Evolutionary conservation across 2,113 vertebrate genomes (phyloP).

Genomic region (Cephalopholis sonnerati): DNA sequence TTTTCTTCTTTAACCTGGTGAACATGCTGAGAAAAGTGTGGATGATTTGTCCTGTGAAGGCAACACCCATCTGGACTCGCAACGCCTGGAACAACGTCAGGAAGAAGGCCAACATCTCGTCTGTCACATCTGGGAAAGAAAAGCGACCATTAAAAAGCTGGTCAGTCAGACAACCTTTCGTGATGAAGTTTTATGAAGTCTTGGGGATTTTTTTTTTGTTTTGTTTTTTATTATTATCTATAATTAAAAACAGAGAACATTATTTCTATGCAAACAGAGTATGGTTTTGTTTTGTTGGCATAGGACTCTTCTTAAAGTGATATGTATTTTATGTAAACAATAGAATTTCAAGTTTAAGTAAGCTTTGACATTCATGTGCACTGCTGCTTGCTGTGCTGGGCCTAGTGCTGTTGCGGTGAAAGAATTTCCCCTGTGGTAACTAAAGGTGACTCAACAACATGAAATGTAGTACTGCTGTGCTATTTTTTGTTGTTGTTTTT

Average conservation of each 20-base stretch:
- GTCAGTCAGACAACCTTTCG: neutral
- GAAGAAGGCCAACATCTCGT: slow-evolving; percentile 99
- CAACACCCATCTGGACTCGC: slow-evolving; percentile 97
- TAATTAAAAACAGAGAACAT: too few relatives aligned
- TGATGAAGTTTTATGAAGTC: neutral
- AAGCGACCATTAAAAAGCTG: neutral
- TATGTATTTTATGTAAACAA: neutral
- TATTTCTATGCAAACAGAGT: neutral
- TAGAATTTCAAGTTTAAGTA: neutral
- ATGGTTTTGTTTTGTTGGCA: neutral
- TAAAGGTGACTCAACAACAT: too few relatives aligned
- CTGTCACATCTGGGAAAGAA: slow-evolving; percentile 90
- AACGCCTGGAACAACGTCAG: slow-evolving; percentile 96
- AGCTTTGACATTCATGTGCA: neutral
- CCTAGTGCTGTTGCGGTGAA: too few relatives aligned
- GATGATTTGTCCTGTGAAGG: slow-evolving; percentile 98
- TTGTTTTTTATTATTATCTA: too few relatives aligned
- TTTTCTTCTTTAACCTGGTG: slow-evolving; percentile 88
- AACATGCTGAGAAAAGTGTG: slow-evolving; percentile 99
- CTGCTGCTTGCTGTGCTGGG: neutral
- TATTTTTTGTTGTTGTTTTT: too few relatives aligned
- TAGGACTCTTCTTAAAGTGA: neutral
- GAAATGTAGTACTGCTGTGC: too few relatives aligned
- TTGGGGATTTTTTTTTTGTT: neutral
- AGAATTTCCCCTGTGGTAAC: too few relatives aligned